phyloP scores from a whole-genome alignment of 2,888 invertebrate species.

The Dicycla oo region DNA sequence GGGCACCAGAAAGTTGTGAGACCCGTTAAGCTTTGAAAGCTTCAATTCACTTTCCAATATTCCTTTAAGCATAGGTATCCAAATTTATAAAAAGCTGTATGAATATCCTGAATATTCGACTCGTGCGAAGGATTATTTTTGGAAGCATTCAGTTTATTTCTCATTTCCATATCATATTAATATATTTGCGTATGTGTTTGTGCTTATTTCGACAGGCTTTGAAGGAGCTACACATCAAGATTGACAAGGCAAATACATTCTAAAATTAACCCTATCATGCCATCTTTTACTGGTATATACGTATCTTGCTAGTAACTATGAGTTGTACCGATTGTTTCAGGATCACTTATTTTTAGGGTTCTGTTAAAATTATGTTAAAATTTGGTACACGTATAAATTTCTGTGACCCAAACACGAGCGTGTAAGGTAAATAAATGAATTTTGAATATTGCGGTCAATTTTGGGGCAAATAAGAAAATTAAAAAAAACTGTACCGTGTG shows the following conservation, averaged over 20 bases:
- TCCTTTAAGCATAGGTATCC: conserved; percentile 13
- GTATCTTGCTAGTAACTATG: neutral
- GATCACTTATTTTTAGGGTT: neutral
- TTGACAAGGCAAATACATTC: neutral
- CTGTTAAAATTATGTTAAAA: too few relatives aligned
- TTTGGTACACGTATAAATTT: too few relatives aligned
- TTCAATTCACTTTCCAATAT: conserved; percentile 22
- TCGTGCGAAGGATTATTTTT: conserved; percentile 13
- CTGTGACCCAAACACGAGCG: too few relatives aligned
- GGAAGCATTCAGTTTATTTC: conserved; percentile 18
- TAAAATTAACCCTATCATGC: neutral
- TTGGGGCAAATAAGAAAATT: too few relatives aligned
- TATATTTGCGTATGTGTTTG: neutral
- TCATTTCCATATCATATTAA: conserved; percentile 13
- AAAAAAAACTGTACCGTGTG: too few relatives aligned
- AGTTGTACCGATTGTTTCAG: neutral
- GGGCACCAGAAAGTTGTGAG: conserved; percentile 2
- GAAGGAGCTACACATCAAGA: neutral
- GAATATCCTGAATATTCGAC: conserved; percentile 11
- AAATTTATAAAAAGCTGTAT: conserved; percentile 11
- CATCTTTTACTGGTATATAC: neutral
- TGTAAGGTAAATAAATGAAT: too few relatives aligned
- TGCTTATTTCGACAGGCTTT: conserved; percentile 1
- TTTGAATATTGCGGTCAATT: too few relatives aligned
- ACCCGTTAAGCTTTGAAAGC: conserved; percentile 24